phyloP scores from a whole-genome alignment of 2,888 invertebrate species.

The Trisateles emortualis region DNA sequence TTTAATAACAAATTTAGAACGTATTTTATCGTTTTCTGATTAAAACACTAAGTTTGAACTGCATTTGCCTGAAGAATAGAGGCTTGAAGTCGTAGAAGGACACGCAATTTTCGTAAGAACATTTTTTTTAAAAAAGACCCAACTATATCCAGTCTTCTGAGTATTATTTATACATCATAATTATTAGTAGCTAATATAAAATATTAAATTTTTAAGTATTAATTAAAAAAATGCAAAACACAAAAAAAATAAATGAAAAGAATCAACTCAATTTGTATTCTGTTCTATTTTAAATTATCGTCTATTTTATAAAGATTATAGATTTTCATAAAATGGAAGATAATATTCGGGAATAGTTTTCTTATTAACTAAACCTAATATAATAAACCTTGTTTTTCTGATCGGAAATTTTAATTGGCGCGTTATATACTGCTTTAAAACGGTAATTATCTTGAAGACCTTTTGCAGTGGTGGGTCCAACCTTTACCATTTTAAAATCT shows the following conservation, averaged over 20 bases:
- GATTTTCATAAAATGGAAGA: not conserved
- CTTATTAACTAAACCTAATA: constrained; percentile 9
- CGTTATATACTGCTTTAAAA: constrained; percentile 9
- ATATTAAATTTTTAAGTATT: not conserved
- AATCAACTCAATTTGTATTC: not conserved
- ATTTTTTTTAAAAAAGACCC: too few species aligned
- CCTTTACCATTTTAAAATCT: constrained; percentile 10
- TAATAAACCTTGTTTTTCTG: constrained; percentile 10
- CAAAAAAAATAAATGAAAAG: not conserved
- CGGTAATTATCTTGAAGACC: constrained; percentile 9
- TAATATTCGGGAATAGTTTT: constrained; percentile 8
- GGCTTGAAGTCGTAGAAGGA: too few species aligned
- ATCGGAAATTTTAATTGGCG: constrained; percentile 6
- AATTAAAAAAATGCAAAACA: constrained; percentile 1
- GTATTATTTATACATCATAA: not conserved
- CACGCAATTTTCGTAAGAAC: too few species aligned
- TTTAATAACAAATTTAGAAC: too few species aligned
- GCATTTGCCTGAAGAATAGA: too few species aligned
- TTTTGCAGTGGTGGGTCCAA: constrained; percentile 12
- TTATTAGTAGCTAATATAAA: not conserved
- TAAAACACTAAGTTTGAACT: too few species aligned
- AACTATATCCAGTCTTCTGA: constrained; percentile 1
- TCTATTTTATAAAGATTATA: not conserved
- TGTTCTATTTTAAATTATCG: constrained; percentile 1
- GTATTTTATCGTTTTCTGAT: too few species aligned